phyloP scores from a whole-genome alignment of 1,140 invertebrate genomes.

The Belonocnema kinseyi region DNA sequence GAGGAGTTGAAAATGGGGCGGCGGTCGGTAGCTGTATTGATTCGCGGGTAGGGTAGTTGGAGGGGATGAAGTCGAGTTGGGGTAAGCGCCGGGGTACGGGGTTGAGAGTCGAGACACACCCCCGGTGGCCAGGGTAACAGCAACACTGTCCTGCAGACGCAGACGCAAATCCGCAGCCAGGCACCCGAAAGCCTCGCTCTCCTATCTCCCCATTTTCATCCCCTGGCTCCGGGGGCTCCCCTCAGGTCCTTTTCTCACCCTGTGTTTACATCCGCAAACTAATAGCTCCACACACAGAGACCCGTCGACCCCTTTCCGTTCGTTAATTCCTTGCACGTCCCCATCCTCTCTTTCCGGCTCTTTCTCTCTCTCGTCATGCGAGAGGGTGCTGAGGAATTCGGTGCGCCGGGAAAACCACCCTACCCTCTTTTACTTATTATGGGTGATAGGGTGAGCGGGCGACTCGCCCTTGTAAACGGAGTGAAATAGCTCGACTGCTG shows the following conservation, averaged over 20 bases:
- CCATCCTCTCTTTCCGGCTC: constrained; percentile 2
- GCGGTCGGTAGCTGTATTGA: constrained; percentile 73
- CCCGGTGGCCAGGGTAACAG: constrained; percentile 63
- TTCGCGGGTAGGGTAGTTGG: constrained; percentile 65
- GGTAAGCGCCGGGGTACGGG: constrained; percentile 38
- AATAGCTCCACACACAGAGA: constrained; percentile 51
- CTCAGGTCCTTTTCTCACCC: constrained; percentile 39
- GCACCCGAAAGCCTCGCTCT: constrained; percentile 32
- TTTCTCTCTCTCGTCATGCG: constrained; percentile 25
- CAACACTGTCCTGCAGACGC: constrained; percentile 54
- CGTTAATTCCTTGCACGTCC: constrained; percentile 48
- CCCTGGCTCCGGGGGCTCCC: constrained; percentile 41
- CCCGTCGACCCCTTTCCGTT: constrained; percentile 44
- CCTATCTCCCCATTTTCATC: constrained; percentile 28
- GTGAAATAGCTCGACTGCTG: constrained; percentile 35
- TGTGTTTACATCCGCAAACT: constrained; percentile 59
- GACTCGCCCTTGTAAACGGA: constrained; percentile 43
- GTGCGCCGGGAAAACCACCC: constrained; percentile 22
- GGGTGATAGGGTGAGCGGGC: constrained; percentile 46
- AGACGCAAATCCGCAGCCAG: constrained; percentile 48
- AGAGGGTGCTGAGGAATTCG: constrained; percentile 42
- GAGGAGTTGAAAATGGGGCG: constrained; percentile 60
- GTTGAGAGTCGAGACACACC: constrained; percentile 63
- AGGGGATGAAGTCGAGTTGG: constrained; percentile 40
- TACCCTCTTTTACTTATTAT: constrained; percentile 45